Evolutionary conservation across 2,888 invertebrate genomes (phyloP).

Genomic region (Luperina testacea): DNA sequence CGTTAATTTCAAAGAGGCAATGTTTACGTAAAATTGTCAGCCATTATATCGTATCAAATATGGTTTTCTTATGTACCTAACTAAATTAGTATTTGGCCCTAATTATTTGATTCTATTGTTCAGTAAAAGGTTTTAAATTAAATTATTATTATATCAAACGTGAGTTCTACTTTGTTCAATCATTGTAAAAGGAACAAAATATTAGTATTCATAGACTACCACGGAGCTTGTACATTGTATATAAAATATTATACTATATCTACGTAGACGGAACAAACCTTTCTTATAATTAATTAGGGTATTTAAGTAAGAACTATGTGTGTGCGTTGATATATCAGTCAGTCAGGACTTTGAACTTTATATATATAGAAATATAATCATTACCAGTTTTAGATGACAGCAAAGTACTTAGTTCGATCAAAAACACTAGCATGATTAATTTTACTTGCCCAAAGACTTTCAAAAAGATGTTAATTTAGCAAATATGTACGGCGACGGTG

Average conservation of each 20-base stretch:
- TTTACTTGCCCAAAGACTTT: constrained; percentile 39
- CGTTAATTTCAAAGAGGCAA: constrained; percentile 25
- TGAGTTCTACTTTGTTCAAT: background rate
- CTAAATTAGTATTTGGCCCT: background rate
- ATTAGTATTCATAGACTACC: background rate
- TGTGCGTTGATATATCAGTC: no score
- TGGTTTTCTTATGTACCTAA: background rate
- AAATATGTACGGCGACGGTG: constrained; percentile 58
- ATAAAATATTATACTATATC: background rate
- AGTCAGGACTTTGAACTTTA: no score
- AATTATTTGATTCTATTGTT: background rate
- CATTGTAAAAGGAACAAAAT: background rate
- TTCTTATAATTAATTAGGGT: background rate
- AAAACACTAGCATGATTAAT: constrained; percentile 38
- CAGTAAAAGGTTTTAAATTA: background rate
- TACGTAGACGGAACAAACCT: background rate
- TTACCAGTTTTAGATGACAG: background rate
- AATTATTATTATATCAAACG: background rate
- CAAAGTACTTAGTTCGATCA: constrained; percentile 19
- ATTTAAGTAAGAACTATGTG: background rate
- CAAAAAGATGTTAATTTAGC: constrained; percentile 57
- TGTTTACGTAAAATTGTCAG: constrained; percentile 12
- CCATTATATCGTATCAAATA: background rate
- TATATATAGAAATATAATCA: background rate
- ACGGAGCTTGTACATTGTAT: background rate